A percentile compares a stretch with the other conserved stretches of the same genome.
Evolutionary conservation across 2,113 vertebrate species (phyloP).

Genomic region (Vulpes lagopus): DNA sequence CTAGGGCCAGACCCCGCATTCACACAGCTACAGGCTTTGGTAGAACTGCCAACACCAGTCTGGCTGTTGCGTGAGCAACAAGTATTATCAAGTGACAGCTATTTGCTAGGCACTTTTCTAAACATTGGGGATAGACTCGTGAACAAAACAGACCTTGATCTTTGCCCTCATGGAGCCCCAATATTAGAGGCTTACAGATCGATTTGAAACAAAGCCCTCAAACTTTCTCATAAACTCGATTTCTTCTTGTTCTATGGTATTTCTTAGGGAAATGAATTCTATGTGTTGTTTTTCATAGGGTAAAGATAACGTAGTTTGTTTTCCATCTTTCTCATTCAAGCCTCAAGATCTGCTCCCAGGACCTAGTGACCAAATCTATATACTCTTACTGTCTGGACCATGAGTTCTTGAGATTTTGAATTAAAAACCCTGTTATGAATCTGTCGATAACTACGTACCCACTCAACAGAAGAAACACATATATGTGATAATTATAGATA

Average conservation of each 20-base stretch:
- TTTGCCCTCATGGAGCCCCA: background rate
- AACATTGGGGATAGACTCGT: background rate
- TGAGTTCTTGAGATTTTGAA: background rate
- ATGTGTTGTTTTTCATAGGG: background rate
- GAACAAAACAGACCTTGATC: background rate
- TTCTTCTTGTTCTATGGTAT: background rate
- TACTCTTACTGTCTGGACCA: background rate
- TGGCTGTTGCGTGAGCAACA: background rate
- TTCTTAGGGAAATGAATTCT: background rate
- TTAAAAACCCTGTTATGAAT: background rate
- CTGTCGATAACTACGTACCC: background rate
- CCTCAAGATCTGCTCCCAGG: background rate
- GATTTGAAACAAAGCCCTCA: background rate
- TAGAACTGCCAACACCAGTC: rapidly evolving
- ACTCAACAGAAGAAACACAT: background rate
- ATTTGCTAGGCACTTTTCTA: background rate
- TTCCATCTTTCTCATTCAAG: constrained; percentile 33
- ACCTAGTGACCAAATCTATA: background rate
- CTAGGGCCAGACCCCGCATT: background rate
- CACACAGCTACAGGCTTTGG: background rate
- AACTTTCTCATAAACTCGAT: background rate
- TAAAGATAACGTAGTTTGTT: constrained; percentile 8
- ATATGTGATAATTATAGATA: background rate
- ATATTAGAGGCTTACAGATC: background rate
- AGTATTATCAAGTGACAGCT: background rate